Evolutionary conservation across 2,797 vertebrate genomes (phyloP).

Genomic region (Tangara arthus): DNA sequence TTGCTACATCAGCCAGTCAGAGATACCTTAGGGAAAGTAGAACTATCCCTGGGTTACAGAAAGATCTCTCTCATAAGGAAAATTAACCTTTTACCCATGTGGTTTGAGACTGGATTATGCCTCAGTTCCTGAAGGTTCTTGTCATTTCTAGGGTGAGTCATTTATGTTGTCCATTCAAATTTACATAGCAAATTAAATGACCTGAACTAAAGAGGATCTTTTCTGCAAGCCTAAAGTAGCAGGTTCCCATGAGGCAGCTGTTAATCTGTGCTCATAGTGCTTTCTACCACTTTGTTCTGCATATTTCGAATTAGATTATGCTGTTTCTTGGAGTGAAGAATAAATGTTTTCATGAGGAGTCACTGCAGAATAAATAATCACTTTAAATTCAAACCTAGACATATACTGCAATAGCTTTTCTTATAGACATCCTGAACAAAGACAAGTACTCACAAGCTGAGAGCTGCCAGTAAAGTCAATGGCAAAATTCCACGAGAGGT

Average conservation of each 20-base stretch:
- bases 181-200: background rate
- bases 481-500: background rate
- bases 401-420: background rate
- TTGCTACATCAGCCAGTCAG: background rate
- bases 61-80: background rate
- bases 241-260: background rate
- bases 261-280: background rate
- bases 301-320: background rate
- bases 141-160: background rate
- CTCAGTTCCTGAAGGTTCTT: background rate
- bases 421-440: background rate
- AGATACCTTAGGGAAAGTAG: background rate
- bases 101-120: background rate
- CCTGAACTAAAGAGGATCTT: background rate
- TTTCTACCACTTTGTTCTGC: conserved; percentile 4
- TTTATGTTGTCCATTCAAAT: background rate
- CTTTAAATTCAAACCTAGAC: background rate
- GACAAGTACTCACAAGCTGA: background rate
- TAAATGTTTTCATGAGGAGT: background rate
- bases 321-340: background rate
- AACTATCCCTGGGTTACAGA: background rate
- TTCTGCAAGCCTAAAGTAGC: background rate
- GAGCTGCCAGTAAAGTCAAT: background rate
- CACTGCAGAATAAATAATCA: background rate
- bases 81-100: background rate